phyloP scores from a whole-genome alignment of 2,888 invertebrate genomes.

The Incurvaria masculella region DNA sequence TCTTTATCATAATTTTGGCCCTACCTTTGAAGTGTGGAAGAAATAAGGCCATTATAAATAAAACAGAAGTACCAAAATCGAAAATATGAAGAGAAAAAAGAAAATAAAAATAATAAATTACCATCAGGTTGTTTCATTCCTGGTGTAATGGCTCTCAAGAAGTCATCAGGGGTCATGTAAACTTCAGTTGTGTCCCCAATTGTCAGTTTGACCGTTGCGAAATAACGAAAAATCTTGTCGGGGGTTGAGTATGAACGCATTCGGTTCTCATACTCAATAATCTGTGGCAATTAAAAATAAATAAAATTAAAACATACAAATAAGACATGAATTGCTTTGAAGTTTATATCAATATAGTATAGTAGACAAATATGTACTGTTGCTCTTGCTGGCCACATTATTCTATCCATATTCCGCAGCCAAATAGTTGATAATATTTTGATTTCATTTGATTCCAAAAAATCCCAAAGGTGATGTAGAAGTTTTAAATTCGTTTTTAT shows the following conservation, averaged over 20 bases:
- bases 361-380: too few species aligned
- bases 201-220: conserved; percentile 88
- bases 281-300: conserved; percentile 56
- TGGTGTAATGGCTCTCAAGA: conserved; percentile 93
- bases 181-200: conserved; percentile 66
- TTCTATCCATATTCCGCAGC: too few species aligned
- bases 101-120: conserved; percentile 41
- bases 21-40: too few species aligned
- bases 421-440: too few species aligned
- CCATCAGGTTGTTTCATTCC: conserved; percentile 97
- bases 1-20: too few species aligned
- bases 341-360: too few species aligned
- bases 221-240: conserved; percentile 98
- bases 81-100: conserved; percentile 11
- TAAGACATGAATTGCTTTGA: too few species aligned
- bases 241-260: conserved; percentile 95
- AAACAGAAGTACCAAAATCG: conserved; percentile 4
- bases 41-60: too few species aligned
- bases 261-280: conserved; percentile 97
- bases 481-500: too few species aligned
- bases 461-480: too few species aligned
- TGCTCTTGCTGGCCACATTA: too few species aligned
- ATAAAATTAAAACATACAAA: conserved; percentile 17
- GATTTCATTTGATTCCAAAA: too few species aligned
- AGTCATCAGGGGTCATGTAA: conserved; percentile 98